Evolutionary conservation across 2,797 vertebrate species (phyloP), one percentile per base, ranked within the genome.

Genomic region (Stomatorhinus walkeri): DNA sequence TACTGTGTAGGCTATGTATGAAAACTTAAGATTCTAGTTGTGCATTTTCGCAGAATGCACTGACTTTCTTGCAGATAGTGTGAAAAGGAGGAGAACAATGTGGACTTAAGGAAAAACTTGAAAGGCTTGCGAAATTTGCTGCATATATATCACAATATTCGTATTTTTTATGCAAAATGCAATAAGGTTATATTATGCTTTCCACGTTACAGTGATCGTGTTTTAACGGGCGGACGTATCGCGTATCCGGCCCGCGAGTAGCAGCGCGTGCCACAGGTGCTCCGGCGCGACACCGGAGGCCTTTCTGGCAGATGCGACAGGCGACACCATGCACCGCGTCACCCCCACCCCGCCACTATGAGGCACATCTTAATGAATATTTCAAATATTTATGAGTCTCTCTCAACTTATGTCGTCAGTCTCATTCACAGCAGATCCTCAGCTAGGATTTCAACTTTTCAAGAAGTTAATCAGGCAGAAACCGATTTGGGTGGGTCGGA

Each of bases 341-440:
- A 92, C 87, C 85, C 89, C 87, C 87, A 90, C 81, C 81, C 89
- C 28, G 87, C 56, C 61, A 81, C 83, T 79, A 59, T 89, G 89
- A 90, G 51, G 87, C 90, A 87, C 84, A 89, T 36, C 68, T 90
- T 89, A 89, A 91, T 90, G 88, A 90, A 90, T 87, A 68, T 85
- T 87, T 93, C 87, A 92, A 91, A 92, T 91, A 93, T 92, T 92
- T 81, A 93, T 89, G 52, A 91, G 89, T 89, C 54, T 88, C 88
- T 61, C 79, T 85, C n/a, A 87, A 79, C 89, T 90, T 72, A 88
- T 88, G 88, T 72, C 89, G 89, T 88, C 89, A 87, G 72, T 87
- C 86, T 88, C 84, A 88, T 91, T 90, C 87, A 88, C 86, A 87
- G 83, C 49, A 46, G 90, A 88, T 83, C 87, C 72, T 72, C 85